Percentiles rank a stretch among this genome's conserved stretches.
These are phyloP conservation scores for Helicolenus hilgendorfi DNA, from an alignment of 2,797 vertebrate species.

Conservation along the genomic window DNA sequence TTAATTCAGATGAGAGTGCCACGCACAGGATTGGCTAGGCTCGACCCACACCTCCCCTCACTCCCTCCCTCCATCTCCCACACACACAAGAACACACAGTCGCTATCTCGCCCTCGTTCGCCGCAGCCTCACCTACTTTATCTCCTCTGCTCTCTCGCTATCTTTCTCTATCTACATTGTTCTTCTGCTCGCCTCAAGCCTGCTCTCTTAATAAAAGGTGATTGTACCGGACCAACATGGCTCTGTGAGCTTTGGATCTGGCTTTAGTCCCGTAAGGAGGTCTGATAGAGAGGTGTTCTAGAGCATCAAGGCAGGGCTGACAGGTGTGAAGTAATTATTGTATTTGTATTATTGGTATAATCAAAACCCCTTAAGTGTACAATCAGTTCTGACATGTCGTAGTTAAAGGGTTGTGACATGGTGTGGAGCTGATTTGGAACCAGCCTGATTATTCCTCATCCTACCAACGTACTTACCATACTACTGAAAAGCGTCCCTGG, in stretches of 20 bases:
- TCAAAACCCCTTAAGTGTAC: not conserved
- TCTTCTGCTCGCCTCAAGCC: slow-evolving; percentile 17
- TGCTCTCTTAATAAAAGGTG: slow-evolving; percentile 11
- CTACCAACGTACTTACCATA: not conserved
- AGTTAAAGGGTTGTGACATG: not conserved
- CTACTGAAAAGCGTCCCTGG: no score
- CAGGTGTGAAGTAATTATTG: not conserved
- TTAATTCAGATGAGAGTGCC: slow-evolving; percentile 91
- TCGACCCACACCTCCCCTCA: slow-evolving; percentile 17
- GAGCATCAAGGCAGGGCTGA: not conserved
- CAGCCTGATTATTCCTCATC: not conserved
- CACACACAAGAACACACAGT: slow-evolving; percentile 15
- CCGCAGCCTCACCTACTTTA: slow-evolving; percentile 36
- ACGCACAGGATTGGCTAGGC: slow-evolving; percentile 86
- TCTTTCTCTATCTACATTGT: slow-evolving; percentile 40
- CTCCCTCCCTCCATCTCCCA: not conserved
- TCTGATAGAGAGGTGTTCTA: not conserved
- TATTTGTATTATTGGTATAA: not conserved
- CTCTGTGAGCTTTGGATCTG: not conserved
- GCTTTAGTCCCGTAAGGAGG: not conserved
- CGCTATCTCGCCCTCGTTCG: slow-evolving; percentile 45
- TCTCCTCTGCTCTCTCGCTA: slow-evolving; percentile 22
- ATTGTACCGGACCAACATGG: not conserved
- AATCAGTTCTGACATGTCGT: not conserved
- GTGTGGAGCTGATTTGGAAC: not conserved